Conservation (phyloP, 2,797 vertebrate genomes). For the Smutsia temminckii region DNA sequence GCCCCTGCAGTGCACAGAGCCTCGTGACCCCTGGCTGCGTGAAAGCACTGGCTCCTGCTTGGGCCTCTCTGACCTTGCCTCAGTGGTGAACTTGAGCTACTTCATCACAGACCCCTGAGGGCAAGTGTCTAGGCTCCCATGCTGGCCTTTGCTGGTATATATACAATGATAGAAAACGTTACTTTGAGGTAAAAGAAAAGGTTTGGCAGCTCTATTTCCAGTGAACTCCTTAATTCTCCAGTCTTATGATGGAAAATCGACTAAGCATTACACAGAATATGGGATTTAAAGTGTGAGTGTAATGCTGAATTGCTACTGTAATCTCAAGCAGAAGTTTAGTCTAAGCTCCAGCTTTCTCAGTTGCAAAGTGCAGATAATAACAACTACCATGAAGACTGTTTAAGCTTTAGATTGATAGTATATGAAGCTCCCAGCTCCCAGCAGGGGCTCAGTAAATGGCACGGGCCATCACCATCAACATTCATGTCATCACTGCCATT, state of each 20-base stretch:
- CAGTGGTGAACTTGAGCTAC: not conserved
- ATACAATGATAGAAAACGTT: not conserved
- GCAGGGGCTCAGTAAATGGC: not conserved
- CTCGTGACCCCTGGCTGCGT: not conserved
- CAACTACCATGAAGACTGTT: not conserved
- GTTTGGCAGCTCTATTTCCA: not conserved
- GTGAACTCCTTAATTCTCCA: not conserved
- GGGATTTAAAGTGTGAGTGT: not conserved
- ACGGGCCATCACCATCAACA: not conserved
- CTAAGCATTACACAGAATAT: not conserved
- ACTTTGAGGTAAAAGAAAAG: not conserved
- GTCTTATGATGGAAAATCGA: not conserved
- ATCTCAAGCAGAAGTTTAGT: not conserved
- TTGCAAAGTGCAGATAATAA: not conserved
- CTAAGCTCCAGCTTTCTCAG: not conserved
- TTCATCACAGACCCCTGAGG: not conserved
- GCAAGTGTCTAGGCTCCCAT: not conserved
- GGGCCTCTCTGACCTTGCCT: not conserved
- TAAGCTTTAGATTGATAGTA: not conserved
- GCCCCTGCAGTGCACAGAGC: not conserved
- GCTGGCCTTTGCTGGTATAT: not conserved
- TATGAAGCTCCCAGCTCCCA: not conserved
- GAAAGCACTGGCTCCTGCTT: not conserved
- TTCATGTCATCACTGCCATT: not conserved
- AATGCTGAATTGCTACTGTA: not conserved